These are phyloP conservation scores for Neuroterus valhalla DNA, from an alignment of 1,140 invertebrate genomes.

Conservation along the genomic window DNA sequence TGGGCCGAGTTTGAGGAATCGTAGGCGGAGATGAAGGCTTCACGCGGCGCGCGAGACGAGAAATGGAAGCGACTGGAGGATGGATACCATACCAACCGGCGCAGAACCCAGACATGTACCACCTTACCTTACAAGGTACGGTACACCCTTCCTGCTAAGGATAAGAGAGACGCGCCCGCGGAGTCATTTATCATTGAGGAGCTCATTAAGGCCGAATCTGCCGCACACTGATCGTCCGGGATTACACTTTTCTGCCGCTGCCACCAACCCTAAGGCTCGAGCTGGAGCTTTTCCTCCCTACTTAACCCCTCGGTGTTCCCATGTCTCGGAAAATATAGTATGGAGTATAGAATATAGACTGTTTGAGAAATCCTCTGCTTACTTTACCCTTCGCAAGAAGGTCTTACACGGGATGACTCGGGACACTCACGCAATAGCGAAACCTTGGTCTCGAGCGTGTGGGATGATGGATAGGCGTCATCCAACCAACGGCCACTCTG, in stretches of 20 bases:
- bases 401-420: conserved; percentile 10
- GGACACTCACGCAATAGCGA: conserved; percentile 5
- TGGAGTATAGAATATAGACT: background rate
- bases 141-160: conserved; percentile 61
- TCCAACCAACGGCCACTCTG: conserved; percentile 37
- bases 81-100: conserved; percentile 59
- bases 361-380: background rate
- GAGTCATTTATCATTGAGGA: conserved; percentile 71
- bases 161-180: conserved; percentile 66
- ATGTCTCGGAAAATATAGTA: conserved; percentile 2
- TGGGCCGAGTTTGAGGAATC: conserved; percentile 71
- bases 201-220: conserved; percentile 72
- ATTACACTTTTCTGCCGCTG: conserved; percentile 66
- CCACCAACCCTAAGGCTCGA: conserved; percentile 44
- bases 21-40: conserved; percentile 73
- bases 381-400: background rate
- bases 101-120: conserved; percentile 50
- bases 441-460: conserved; percentile 20
- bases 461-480: conserved; percentile 34
- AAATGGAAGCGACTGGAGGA: conserved; percentile 61
- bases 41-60: conserved; percentile 60
- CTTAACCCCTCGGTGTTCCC: conserved; percentile 56
- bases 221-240: conserved; percentile 69
- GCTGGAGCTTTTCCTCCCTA: conserved; percentile 24
- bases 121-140: conserved; percentile 61